Base-by-base conservation (phyloP, 2,888 invertebrate species). In the Agrenia bidenticulata region DNA sequence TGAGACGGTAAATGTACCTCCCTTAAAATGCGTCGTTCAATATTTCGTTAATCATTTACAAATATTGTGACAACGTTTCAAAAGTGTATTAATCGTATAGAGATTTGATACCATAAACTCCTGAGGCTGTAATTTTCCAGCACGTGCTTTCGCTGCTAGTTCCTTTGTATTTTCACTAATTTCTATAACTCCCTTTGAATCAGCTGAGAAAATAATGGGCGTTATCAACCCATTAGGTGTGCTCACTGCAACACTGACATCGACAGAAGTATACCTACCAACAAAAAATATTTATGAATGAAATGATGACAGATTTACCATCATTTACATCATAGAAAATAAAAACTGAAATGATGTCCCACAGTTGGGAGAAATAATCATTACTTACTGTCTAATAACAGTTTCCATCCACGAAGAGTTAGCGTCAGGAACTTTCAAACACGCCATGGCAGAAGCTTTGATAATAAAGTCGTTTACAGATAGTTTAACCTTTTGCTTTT, bases 401-500 rank as follows among this genome's bases (percentile, higher is more conserved):
- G 88, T 85, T 62, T 92, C 96, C 87, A 95, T 88, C 97, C 97
- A 99, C 65, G 93, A 88, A 1, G 94, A 90, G 81, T 99, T 99
- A 9, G 90, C 91, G 77, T 94, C 89, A 0, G 97, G 97, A 61
- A 98, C 91, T 79, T 90, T 89, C 78, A 87, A 87, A 78, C 90
- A 92, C 4, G 97, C 92, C 72, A 89, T 83, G 2, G 96, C 95
- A 21, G 91, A 86, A 0, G 94, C 96, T 81, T 98, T 98, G 60
- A 98, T 88, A 60, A 98, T 88, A 78, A 98, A 94, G 82, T 98
- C 98, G 79, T 97, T 98, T 2, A 98, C 87, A 42, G 95, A 95
- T 19, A 98, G 82, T 81, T 93, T 94, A n/a, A 89, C 81, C 72
- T 87, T 87, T 17, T 89, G 85, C 77, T 92, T 92, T 57, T 88